phyloP scores from a whole-genome alignment of 2,888 invertebrate species.

The Drosophila eohydei region DNA sequence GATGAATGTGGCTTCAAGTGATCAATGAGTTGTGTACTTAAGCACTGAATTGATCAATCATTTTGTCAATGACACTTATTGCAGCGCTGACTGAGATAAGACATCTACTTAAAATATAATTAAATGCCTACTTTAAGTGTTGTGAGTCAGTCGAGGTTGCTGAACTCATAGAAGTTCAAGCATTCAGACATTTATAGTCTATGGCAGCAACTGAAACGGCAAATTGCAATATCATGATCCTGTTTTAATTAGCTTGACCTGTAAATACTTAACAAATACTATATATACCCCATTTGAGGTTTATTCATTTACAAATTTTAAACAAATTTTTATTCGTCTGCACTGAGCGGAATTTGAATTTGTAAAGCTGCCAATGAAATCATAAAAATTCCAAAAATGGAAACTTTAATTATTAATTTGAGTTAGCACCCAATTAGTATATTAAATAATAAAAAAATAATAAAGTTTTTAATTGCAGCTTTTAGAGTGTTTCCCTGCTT shows the following conservation, averaged over 20 bases:
- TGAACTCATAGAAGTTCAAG: too few relatives aligned
- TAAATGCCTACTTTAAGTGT: neutral
- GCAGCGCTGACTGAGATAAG: conserved; percentile 6
- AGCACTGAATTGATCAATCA: conserved; percentile 28
- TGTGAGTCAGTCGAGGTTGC: neutral
- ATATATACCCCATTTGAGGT: neutral
- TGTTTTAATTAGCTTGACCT: neutral
- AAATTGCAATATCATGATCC: too few relatives aligned
- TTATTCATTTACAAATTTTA: neutral
- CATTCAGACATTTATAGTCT: too few relatives aligned
- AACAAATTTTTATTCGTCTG: neutral
- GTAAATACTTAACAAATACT: neutral
- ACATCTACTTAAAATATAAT: conserved; percentile 3
- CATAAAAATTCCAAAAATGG: neutral
- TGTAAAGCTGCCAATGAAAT: neutral
- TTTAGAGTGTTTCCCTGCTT: neutral
- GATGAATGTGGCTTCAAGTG: conserved; percentile 27
- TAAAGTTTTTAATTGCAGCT: neutral
- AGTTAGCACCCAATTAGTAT: conserved; percentile 3
- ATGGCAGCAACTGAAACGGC: too few relatives aligned
- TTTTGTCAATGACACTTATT: conserved; percentile 11
- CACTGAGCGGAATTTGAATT: neutral
- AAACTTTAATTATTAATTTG: neutral
- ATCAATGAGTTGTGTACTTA: conserved; percentile 26
- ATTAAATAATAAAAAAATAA: neutral